Evolutionary conservation across 2,113 vertebrate genomes (phyloP), one percentile per base, ranked within the genome.

Genomic region (Oncorhynchus tshawytscha): DNA sequence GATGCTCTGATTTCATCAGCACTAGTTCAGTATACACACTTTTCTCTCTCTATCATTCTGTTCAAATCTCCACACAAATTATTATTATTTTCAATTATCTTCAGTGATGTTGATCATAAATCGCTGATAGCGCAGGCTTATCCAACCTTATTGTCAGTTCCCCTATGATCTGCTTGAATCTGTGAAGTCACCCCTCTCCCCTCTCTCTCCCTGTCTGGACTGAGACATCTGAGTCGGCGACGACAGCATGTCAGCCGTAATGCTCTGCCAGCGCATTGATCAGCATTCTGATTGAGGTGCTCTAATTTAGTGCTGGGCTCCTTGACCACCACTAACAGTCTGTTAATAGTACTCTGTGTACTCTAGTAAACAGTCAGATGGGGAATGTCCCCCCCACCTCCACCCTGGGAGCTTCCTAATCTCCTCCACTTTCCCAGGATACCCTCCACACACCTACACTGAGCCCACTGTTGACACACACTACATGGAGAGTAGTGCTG

Each of bases 401-500:
- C 59, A 62, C 59, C 16, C 59, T 70, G 81, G 70, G 86, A 89
- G 78, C 82, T 88, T 82, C 75, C 74, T 88, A 77, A 88, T 86
- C 84, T 75, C 70, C 70, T 45, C 51, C 59, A 48, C 20, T 25
- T 67, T 62, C 70, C 25, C 66, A 34, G 67, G 49, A 39, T 15
- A 39, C 49, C 25, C 67, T 73, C 51, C n/a, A 5, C 31, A 31
- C 49, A 57, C 66, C 48, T 15, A 39, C 54, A 77, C 51, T 67
- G 70, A 76, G 31, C 68, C 75, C 74, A 70, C 67, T 73, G 70
- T 72, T 77, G 67, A 82, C 85, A 79, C 64, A 69, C 78, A 76
- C 72, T 69, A 70, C 64, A 71, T 27, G 60, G 4, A 18, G 39
- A 45, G 2, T 45, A 45, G 39, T 45, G 39, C 39, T 45, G 39